Percentiles rank a stretch among this genome's conserved stretches.
These are phyloP conservation scores for Corbicula japonica DNA, from an alignment of 2,888 invertebrate species.

Conservation along the genomic window DNA sequence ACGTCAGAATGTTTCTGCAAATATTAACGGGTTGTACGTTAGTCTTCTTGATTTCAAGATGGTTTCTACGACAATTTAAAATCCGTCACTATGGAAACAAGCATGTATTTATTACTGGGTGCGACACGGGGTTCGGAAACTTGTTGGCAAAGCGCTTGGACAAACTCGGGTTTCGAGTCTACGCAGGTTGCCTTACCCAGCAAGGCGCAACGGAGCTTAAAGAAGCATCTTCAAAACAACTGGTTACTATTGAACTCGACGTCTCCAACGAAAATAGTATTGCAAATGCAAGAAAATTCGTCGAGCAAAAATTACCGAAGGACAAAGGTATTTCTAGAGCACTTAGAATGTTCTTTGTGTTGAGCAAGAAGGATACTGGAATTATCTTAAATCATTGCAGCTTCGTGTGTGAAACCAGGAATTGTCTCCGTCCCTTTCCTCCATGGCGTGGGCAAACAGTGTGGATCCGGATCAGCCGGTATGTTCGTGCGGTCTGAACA, in stretches of 20 bases:
- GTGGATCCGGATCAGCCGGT: no score
- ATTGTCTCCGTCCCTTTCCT: no score
- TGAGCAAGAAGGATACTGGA: no score
- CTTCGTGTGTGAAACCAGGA: no score
- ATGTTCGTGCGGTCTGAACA: no score
- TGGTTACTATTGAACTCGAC: conserved; percentile 66
- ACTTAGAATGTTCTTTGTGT: no score
- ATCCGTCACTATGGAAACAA: conserved; percentile 61
- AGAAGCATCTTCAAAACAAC: conserved; percentile 48
- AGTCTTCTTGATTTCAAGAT: no score
- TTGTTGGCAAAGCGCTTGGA: conserved; percentile 73
- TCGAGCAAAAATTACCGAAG: conserved; percentile 59
- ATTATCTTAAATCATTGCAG: no score
- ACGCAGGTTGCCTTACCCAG: conserved; percentile 74
- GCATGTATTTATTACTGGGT: conserved; percentile 80
- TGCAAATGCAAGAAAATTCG: conserved; percentile 39
- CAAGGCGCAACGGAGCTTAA: conserved; percentile 60
- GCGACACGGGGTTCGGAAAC: conserved; percentile 80
- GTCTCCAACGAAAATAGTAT: conserved; percentile 69
- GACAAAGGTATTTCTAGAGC: conserved; percentile 69
- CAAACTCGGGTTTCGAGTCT: conserved; percentile 70
- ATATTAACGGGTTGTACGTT: no score
- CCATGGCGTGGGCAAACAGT: no score
- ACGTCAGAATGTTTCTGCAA: no score
- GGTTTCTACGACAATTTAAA: conserved; percentile 49